Conservation (phyloP, 2,797 vertebrate genomes). For the Argentina silus region DNA sequence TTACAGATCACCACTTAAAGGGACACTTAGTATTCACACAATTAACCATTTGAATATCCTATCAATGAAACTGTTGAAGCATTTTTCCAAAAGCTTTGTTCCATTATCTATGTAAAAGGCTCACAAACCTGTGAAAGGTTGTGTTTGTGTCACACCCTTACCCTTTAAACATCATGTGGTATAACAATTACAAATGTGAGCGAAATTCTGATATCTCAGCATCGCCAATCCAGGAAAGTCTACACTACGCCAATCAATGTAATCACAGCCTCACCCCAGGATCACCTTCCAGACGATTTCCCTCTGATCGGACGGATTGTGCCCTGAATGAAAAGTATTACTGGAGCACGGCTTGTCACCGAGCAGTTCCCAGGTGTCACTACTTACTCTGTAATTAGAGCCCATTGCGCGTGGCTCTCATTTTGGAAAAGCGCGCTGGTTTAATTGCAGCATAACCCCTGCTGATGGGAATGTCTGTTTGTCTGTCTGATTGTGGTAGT, state of each 20-base stretch:
- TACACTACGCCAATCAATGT: conserved; percentile 34
- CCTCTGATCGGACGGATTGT: conserved; percentile 50
- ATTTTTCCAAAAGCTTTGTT: too few species aligned
- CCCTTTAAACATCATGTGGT: conserved; percentile 11
- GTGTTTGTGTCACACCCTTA: conserved; percentile 30
- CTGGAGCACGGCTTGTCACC: conserved; percentile 31
- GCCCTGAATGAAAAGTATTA: conserved; percentile 47
- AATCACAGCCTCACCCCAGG: conserved; percentile 38
- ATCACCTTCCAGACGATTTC: conserved; percentile 40
- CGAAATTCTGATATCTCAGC: conserved; percentile 46
- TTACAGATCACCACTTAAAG: too few species aligned
- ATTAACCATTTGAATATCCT: conserved; percentile 8
- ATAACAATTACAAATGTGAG: conserved; percentile 44
- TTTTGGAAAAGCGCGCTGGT: conserved; percentile 45
- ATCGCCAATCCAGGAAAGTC: conserved; percentile 30
- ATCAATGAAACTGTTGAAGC: conserved; percentile 13
- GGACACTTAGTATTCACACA: neutral
- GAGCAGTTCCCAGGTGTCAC: conserved; percentile 47
- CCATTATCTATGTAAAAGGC: too few species aligned
- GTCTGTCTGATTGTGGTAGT: conserved; percentile 1
- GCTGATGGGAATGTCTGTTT: conserved; percentile 36
- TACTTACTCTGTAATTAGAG: conserved; percentile 53
- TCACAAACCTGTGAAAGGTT: too few species aligned
- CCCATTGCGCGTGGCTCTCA: conserved; percentile 32
- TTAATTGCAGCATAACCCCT: conserved; percentile 50